These are phyloP conservation scores for Oxyruncus cristatus DNA, from an alignment of 2,113 vertebrate species.

Conservation along the genomic window DNA sequence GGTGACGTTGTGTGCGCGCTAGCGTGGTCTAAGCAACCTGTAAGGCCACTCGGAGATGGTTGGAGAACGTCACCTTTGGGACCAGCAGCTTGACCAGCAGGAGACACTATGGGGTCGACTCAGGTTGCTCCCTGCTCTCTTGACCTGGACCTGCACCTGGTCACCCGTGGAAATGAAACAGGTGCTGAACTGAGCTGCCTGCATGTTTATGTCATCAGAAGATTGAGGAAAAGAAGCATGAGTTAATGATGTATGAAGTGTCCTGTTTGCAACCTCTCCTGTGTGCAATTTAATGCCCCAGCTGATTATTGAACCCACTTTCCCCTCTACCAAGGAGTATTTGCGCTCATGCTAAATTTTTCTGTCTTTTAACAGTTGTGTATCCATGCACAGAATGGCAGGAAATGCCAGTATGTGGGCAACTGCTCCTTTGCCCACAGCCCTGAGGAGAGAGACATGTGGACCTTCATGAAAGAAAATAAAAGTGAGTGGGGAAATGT, in stretches of 20 bases:
- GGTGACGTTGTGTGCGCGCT: neutral
- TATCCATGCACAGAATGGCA: slow-evolving; percentile 85
- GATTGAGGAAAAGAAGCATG: neutral
- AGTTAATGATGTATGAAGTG: neutral
- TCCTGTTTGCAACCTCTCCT: neutral
- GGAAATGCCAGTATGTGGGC: slow-evolving; percentile 87
- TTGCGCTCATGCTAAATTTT: neutral
- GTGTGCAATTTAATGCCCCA: neutral
- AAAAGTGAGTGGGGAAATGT: slow-evolving; percentile 79
- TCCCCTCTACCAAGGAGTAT: neutral
- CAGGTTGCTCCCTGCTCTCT: neutral
- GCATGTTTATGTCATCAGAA: neutral
- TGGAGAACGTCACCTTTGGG: neutral
- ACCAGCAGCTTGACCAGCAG: neutral
- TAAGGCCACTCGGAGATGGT: neutral
- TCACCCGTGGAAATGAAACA: neutral
- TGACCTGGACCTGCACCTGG: rapidly evolving
- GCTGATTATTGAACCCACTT: neutral
- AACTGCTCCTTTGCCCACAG: slow-evolving; percentile 94
- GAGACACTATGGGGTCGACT: neutral
- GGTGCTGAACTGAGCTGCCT: neutral
- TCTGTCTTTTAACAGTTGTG: slow-evolving; percentile 81
- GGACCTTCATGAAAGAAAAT: slow-evolving; percentile 98
- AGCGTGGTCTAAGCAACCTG: neutral
- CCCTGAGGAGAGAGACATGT: slow-evolving; percentile 92